phyloP scores from a whole-genome alignment of 1,140 invertebrate genomes.

The Medauroidea extradentata region DNA sequence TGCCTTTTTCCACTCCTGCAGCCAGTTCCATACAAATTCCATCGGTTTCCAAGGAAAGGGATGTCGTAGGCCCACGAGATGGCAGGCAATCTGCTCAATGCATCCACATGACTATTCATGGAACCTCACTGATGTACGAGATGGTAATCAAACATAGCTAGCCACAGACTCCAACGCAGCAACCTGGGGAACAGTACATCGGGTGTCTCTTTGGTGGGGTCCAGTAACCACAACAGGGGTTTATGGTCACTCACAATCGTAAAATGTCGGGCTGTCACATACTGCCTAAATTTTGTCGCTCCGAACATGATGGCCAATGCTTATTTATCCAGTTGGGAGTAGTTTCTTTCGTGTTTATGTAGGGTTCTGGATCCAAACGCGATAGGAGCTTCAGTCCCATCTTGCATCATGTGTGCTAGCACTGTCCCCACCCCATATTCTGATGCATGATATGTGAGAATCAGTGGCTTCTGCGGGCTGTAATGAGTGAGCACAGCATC shows the following conservation, averaged over 20 bases:
- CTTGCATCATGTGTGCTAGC: slow-evolving; percentile 10
- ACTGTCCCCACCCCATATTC: slow-evolving; percentile 14
- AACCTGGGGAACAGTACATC: slow-evolving; percentile 23
- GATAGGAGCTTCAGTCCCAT: slow-evolving; percentile 27
- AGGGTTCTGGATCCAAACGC: slow-evolving; percentile 16
- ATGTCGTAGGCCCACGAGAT: too few relatives aligned
- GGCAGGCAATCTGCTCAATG: too few relatives aligned
- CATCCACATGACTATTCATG: slow-evolving; percentile 1
- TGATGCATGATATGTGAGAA: slow-evolving; percentile 15
- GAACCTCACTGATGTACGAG: background rate
- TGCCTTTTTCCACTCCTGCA: too few relatives aligned
- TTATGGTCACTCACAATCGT: slow-evolving; percentile 41
- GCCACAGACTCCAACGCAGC: background rate
- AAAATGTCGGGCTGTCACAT: slow-evolving; percentile 37
- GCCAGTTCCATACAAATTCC: too few relatives aligned
- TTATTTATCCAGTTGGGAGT: slow-evolving; percentile 21
- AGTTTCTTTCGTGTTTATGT: slow-evolving; percentile 13
- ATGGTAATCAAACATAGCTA: background rate
- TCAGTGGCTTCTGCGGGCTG: slow-evolving; percentile 4
- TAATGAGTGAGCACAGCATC: slow-evolving; percentile 8
- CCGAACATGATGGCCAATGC: slow-evolving; percentile 20
- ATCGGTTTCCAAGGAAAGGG: too few relatives aligned
- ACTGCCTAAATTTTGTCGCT: slow-evolving; percentile 39
- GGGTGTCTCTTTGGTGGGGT: slow-evolving; percentile 26
- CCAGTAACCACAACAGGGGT: slow-evolving; percentile 30